phyloP scores from a whole-genome alignment of 2,113 vertebrate species.

The Chaetura pelagica region DNA sequence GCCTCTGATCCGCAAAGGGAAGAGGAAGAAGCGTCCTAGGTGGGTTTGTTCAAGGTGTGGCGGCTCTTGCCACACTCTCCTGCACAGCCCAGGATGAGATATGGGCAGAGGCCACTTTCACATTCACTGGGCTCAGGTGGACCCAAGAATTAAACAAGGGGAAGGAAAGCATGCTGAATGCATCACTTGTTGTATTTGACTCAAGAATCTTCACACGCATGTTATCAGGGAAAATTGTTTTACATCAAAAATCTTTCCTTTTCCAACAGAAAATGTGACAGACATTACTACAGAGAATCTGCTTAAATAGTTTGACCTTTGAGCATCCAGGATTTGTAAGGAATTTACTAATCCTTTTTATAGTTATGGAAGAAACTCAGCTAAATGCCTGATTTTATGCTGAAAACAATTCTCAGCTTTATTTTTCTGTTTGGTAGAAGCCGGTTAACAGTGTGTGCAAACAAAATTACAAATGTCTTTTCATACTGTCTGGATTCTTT shows the following conservation, averaged over 20 bases:
- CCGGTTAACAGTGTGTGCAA: background rate
- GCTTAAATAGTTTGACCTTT: conserved; percentile 3
- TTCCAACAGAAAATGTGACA: background rate
- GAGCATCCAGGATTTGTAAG: background rate
- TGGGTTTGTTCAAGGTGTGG: background rate
- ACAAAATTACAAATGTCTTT: background rate
- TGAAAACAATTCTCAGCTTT: conserved; percentile 6
- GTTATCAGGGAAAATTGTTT: background rate
- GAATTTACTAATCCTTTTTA: background rate
- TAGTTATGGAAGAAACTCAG: background rate
- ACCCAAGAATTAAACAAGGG: background rate
- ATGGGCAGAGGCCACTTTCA: accelerated
- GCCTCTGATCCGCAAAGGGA: background rate
- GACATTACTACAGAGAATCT: background rate
- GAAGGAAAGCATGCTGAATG: background rate
- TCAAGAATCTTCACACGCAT: background rate
- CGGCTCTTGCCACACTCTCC: background rate
- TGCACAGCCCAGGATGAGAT: background rate
- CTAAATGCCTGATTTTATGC: background rate
- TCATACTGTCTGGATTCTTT: background rate
- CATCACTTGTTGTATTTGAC: background rate
- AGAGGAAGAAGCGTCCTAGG: background rate
- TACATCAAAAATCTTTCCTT: background rate
- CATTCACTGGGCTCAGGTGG: background rate
- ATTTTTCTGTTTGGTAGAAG: background rate